phyloP scores from a whole-genome alignment of 2,888 invertebrate species.

The Cantharis lateralis region DNA sequence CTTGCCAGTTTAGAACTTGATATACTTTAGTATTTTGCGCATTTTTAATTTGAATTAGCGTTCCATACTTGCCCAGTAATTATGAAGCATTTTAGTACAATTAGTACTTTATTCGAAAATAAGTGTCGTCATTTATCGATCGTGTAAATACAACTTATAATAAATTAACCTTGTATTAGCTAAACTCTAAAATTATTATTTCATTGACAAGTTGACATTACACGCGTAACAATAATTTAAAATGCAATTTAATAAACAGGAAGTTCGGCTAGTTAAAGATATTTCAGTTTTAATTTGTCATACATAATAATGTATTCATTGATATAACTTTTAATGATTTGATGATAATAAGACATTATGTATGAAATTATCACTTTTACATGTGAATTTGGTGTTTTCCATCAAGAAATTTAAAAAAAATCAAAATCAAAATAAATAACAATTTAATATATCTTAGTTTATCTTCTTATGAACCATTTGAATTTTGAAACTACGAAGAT shows the following conservation, averaged over 20 bases:
- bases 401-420: too few species aligned
- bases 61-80: too few species aligned
- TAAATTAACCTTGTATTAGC: neutral
- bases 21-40: too few species aligned
- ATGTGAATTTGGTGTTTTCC: too few species aligned
- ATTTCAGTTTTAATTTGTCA: neutral
- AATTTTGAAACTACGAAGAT: too few species aligned
- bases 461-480: too few species aligned
- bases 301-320: neutral
- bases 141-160: neutral
- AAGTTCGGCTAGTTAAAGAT: neutral
- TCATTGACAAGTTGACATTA: neutral
- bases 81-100: too few species aligned
- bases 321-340: neutral
- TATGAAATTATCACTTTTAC: too few species aligned
- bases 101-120: neutral
- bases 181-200: neutral
- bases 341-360: neutral
- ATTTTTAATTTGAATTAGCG: too few species aligned
- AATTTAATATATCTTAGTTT: too few species aligned
- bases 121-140: neutral
- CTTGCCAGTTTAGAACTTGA: too few species aligned
- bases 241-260: neutral
- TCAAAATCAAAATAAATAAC: too few species aligned
- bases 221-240: neutral